Conservation (phyloP, 2,888 invertebrate species). For the Aelia acuminata region DNA sequence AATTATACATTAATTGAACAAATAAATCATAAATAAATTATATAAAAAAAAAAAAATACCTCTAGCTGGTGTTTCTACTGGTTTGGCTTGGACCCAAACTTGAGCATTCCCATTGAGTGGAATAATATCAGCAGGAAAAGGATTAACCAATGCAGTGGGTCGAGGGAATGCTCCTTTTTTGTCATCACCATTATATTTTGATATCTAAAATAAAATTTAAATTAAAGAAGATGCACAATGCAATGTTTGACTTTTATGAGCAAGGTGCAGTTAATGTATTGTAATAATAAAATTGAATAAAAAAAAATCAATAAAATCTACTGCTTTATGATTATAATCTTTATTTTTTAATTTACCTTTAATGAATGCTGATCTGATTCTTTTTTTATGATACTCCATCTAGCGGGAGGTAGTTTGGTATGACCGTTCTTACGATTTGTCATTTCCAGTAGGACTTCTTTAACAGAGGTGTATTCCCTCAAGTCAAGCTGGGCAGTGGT, state of each 20-base stretch:
- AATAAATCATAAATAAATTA: not conserved
- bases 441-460: slow-evolving; percentile 50
- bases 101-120: slow-evolving; percentile 19
- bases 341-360: slow-evolving; percentile 8
- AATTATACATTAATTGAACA: not conserved
- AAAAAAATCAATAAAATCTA: not conserved
- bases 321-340: not conserved
- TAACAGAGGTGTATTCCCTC: slow-evolving; percentile 10
- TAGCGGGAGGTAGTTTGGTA: slow-evolving; percentile 40
- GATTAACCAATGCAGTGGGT: slow-evolving; percentile 62
- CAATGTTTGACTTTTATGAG: not conserved
- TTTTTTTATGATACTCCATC: slow-evolving; percentile 52
- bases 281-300: not conserved
- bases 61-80: not conserved
- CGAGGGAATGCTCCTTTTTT: slow-evolving; percentile 52
- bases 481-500: slow-evolving; percentile 5
- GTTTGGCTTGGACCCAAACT: slow-evolving; percentile 35
- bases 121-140: slow-evolving; percentile 61
- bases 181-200: slow-evolving; percentile 43
- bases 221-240: not conserved
- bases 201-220: not conserved
- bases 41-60: not conserved
- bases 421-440: slow-evolving; percentile 53
- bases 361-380: slow-evolving; percentile 32
- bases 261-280: not conserved